Percentiles rank a stretch among this genome's conserved stretches.
Conservation (phyloP, 2,113 vertebrate genomes). For the Proterorhinus semilunaris region DNA sequence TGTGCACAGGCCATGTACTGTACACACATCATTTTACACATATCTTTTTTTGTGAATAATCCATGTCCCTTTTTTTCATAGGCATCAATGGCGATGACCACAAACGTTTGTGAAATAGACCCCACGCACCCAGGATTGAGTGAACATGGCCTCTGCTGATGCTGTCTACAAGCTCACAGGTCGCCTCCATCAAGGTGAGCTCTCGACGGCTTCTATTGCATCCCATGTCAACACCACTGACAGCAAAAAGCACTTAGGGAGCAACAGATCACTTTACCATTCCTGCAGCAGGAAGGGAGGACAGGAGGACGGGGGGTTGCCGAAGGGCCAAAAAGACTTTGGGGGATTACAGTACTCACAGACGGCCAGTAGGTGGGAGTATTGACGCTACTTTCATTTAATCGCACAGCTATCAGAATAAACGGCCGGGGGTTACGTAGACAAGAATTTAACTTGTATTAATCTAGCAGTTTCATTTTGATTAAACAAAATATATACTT, state of each 20-base stretch:
- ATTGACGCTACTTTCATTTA: slow-evolving; percentile 65
- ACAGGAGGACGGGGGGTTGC: slow-evolving; percentile 45
- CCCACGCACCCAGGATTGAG: slow-evolving; percentile 18
- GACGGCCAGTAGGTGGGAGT: slow-evolving; percentile 75
- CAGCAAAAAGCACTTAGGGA: slow-evolving; percentile 72
- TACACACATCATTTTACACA: not conserved
- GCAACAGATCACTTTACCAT: slow-evolving; percentile 74
- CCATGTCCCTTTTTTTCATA: not conserved
- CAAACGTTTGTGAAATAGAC: not conserved
- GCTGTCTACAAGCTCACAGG: slow-evolving; percentile 34
- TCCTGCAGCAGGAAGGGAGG: slow-evolving; percentile 60
- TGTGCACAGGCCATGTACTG: too few relatives aligned
- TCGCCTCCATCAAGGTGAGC: slow-evolving; percentile 58
- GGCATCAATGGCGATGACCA: not conserved
- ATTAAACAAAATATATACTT: not conserved
- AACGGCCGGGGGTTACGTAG: not conserved
- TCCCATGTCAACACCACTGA: slow-evolving; percentile 70
- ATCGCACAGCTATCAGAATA: not conserved
- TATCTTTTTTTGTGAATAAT: not conserved
- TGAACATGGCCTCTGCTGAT: slow-evolving; percentile 19
- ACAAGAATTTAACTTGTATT: not conserved
- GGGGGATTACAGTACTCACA: slow-evolving; percentile 19
- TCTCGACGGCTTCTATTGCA: slow-evolving; percentile 64
- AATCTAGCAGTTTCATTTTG: not conserved
- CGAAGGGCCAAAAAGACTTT: slow-evolving; percentile 14